phyloP scores from a whole-genome alignment of 2,888 invertebrate species.

The Abscondita cerata region DNA sequence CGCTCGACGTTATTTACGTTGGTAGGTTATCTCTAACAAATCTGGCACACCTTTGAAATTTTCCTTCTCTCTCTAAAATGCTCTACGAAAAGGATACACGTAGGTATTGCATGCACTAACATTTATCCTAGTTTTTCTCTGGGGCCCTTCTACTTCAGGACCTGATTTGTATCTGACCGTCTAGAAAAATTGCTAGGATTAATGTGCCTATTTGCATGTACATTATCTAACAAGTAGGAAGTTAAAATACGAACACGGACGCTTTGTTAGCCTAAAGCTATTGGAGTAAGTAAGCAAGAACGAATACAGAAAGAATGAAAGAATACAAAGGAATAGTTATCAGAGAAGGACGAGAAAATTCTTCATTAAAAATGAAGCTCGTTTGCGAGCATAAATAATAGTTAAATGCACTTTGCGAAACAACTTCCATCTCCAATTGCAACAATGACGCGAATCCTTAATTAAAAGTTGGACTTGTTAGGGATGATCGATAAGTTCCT shows the following conservation, averaged over 20 bases:
- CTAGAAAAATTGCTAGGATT: constrained; percentile 26
- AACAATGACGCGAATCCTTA: constrained; percentile 34
- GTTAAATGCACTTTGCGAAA: neutral
- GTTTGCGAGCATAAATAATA: constrained; percentile 12
- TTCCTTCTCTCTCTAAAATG: constrained; percentile 32
- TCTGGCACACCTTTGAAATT: constrained; percentile 43
- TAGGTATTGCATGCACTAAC: constrained; percentile 32
- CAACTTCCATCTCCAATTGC: constrained; percentile 14
- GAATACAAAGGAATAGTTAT: neutral
- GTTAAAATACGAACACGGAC: constrained; percentile 12
- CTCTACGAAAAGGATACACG: constrained; percentile 29
- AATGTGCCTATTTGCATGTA: constrained; percentile 27
- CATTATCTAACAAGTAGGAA: constrained; percentile 22
- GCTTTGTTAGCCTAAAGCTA: constrained; percentile 6
- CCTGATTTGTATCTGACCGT: constrained; percentile 26
- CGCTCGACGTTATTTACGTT: constrained; percentile 44
- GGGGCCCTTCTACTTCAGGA: constrained; percentile 13
- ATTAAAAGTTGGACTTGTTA: constrained; percentile 41
- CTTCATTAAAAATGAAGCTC: constrained; percentile 15
- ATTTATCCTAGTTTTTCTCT: constrained; percentile 27
- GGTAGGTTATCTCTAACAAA: constrained; percentile 42
- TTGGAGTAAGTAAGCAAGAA: no score
- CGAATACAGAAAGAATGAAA: neutral
- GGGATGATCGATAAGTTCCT: constrained; percentile 37
- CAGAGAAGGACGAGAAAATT: neutral